These are phyloP conservation scores for Halichoerus grypus DNA, from an alignment of 2,113 vertebrate species.

Conservation along the genomic window DNA sequence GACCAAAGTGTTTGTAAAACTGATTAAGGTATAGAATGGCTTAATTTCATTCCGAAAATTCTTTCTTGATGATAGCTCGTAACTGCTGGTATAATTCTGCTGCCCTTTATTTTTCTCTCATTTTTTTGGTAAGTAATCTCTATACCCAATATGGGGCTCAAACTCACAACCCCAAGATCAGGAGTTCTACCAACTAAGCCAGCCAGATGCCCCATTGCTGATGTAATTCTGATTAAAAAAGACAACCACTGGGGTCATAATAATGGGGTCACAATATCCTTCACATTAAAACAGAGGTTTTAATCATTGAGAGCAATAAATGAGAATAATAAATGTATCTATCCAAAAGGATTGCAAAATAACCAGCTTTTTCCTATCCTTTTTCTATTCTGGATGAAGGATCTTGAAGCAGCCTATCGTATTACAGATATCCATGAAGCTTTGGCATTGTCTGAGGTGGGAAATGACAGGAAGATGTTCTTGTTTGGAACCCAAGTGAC, in stretches of 20 bases:
- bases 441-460: conserved; percentile 90
- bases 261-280: not conserved
- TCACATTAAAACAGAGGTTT: not conserved
- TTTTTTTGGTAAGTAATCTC: not conserved
- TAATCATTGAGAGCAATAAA: not conserved
- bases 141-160: not conserved
- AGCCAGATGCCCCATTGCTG: not conserved
- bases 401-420: conserved; percentile 90
- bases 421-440: conserved; percentile 95
- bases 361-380: conserved; percentile 1
- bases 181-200: not conserved
- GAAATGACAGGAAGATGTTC: conserved; percentile 92
- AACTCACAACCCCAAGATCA: not conserved
- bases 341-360: conserved; percentile 16
- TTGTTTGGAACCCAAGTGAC: conserved; percentile 92
- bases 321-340: not conserved
- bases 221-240: conserved; percentile 29
- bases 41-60: conserved; percentile 44
- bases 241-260: not conserved
- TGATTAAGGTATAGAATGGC: not conserved
- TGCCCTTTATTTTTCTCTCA: not conserved
- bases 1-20: not conserved
- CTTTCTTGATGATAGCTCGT: conserved; percentile 40
- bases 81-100: conserved; percentile 27
- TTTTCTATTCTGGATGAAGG: conserved; percentile 86